Evolutionary conservation across 2,797 vertebrate genomes (phyloP).

Genomic region (Pogonophryne albipinna): DNA sequence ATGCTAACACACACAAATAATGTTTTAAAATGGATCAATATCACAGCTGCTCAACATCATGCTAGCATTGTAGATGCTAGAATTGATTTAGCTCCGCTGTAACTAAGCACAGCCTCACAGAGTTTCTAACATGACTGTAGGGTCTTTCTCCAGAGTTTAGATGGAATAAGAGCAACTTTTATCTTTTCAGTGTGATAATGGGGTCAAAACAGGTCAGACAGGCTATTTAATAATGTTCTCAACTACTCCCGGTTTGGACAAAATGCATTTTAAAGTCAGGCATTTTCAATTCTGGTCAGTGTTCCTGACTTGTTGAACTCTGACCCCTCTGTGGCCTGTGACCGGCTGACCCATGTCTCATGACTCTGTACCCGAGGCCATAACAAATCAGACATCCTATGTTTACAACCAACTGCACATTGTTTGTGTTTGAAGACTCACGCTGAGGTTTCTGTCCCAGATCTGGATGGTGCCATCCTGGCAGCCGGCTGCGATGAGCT

Average conservation of each 20-base stretch:
- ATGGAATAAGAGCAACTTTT: neutral
- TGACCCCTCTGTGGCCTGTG: slow-evolving; percentile 67
- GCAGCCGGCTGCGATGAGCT: slow-evolving; percentile 94
- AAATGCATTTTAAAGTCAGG: slow-evolving; percentile 41
- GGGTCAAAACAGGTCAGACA: slow-evolving; percentile 11
- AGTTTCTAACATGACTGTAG: neutral
- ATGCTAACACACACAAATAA: neutral
- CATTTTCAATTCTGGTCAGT: slow-evolving; percentile 60
- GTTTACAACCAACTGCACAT: slow-evolving; percentile 55
- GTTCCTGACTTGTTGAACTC: slow-evolving; percentile 66
- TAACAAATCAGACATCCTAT: slow-evolving; percentile 57
- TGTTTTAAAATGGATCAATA: neutral
- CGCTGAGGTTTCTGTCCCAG: slow-evolving; percentile 96
- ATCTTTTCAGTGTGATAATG: slow-evolving; percentile 3
- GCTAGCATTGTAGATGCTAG: neutral
- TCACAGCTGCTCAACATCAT: neutral
- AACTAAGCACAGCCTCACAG: neutral
- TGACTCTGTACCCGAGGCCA: slow-evolving; percentile 49
- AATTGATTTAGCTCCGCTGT: slow-evolving; percentile 1
- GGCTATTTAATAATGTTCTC: neutral
- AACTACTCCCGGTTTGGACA: slow-evolving; percentile 30
- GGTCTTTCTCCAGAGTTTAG: neutral
- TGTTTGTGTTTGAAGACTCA: slow-evolving; percentile 82
- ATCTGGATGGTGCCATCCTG: slow-evolving; percentile 98
- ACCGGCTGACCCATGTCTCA: slow-evolving; percentile 59